phyloP scores from a whole-genome alignment of 2,888 invertebrate species.

The Syritta pipiens region DNA sequence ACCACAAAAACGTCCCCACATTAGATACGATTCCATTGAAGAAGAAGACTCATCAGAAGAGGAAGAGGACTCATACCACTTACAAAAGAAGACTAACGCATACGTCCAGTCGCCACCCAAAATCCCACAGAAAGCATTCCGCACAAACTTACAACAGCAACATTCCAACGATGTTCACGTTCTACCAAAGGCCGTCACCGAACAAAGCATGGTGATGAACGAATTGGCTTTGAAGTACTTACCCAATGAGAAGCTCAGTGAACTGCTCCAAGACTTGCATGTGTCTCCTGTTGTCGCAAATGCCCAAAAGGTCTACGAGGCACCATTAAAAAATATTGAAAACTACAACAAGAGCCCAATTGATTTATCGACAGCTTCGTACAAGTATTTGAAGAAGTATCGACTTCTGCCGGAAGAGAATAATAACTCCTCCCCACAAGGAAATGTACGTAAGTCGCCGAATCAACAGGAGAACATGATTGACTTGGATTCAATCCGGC shows the following conservation, averaged over 20 bases:
- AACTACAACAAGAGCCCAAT: slow-evolving; percentile 73
- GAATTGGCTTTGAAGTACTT: slow-evolving; percentile 76
- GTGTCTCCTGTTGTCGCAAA: slow-evolving; percentile 57
- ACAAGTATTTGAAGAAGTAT: slow-evolving; percentile 77
- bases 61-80: slow-evolving; percentile 20
- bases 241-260: slow-evolving; percentile 74
- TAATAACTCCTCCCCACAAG: slow-evolving; percentile 49
- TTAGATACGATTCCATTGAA: slow-evolving; percentile 30
- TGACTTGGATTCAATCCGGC: slow-evolving; percentile 75
- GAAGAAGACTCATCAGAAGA: slow-evolving; percentile 25
- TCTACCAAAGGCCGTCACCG: slow-evolving; percentile 72
- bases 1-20: slow-evolving; percentile 34
- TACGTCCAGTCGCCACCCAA: background rate
- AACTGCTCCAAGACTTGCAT: slow-evolving; percentile 74
- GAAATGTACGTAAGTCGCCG: slow-evolving; percentile 42
- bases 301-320: slow-evolving; percentile 25
- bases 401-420: slow-evolving; percentile 74
- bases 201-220: slow-evolving; percentile 77
- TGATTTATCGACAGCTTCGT: slow-evolving; percentile 77
- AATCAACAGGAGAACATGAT: slow-evolving; percentile 72
- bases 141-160: background rate
- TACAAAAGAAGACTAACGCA: slow-evolving; percentile 22
- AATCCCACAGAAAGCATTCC: slow-evolving; percentile 1
- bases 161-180: slow-evolving; percentile 11
- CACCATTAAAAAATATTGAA: slow-evolving; percentile 72